Conservation (phyloP, 2,888 invertebrate species). For the Diogma glabrata region DNA sequence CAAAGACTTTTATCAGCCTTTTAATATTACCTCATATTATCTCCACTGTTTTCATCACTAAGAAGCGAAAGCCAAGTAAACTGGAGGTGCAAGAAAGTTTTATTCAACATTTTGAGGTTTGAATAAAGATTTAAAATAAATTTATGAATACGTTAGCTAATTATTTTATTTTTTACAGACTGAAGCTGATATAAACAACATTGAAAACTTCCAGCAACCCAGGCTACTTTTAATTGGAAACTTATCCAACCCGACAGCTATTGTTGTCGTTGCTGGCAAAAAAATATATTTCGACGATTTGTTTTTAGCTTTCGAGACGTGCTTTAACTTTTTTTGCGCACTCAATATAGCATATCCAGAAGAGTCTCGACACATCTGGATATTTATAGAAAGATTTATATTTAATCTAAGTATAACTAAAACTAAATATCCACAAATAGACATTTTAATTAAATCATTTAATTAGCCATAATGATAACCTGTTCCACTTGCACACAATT, state of each 20-base stretch:
- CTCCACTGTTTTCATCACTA: not conserved
- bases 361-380: not conserved
- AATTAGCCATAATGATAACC: not conserved
- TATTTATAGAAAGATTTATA: not conserved
- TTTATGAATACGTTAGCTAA: too few relatives aligned
- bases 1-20: not conserved
- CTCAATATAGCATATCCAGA: not conserved
- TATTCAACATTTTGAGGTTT: not conserved
- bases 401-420: not conserved
- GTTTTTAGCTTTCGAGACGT: not conserved
- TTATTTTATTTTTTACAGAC: too few relatives aligned
- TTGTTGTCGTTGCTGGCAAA: not conserved
- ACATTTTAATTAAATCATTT: not conserved
- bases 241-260: not conserved
- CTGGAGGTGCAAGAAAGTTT: not conserved
- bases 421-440: not conserved
- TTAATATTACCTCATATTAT: not conserved
- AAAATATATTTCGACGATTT: not conserved
- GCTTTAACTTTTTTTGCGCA: not conserved
- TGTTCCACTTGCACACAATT: not conserved
- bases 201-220: not conserved
- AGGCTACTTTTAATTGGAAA: not conserved
- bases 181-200: not conserved
- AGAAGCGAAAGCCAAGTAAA: not conserved
- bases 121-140: too few relatives aligned